Conservation (phyloP, 2,888 invertebrate genomes). For the Poecilobothrus nobilitatus region DNA sequence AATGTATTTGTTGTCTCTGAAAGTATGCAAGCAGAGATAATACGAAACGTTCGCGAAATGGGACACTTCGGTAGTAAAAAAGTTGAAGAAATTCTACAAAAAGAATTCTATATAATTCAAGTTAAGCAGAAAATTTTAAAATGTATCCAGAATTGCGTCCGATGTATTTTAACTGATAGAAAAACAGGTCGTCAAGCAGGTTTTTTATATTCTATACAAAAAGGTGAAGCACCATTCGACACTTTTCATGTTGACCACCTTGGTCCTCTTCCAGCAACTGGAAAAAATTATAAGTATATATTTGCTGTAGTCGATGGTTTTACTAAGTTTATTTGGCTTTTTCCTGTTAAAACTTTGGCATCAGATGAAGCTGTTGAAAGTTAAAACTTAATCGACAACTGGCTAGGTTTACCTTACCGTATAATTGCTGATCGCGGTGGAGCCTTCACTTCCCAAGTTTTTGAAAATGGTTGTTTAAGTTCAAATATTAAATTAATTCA, state of each 20-base stretch:
- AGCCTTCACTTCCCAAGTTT: no score
- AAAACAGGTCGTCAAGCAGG: conserved; percentile 33
- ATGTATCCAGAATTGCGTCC: conserved; percentile 12
- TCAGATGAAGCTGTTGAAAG: conserved; percentile 20
- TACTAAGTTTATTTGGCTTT: conserved; percentile 28
- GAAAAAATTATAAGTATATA: conserved; percentile 30
- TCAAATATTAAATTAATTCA: no score
- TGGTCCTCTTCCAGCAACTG: conserved; percentile 29
- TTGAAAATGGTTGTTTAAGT: no score
- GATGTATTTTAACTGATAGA: conserved; percentile 23
- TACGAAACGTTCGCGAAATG: no score
- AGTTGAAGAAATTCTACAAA: no score
- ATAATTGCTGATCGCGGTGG: no score
- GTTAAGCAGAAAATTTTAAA: no score
- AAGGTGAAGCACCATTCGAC: conserved; percentile 30
- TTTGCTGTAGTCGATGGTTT: conserved; percentile 33
- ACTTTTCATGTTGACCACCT: conserved; percentile 35
- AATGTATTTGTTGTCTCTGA: no score
- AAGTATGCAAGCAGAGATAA: no score
- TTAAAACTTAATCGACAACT: conserved; percentile 17
- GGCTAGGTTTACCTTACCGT: neutral
- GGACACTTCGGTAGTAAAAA: no score
- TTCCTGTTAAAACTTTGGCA: conserved; percentile 19
- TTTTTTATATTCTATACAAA: conserved; percentile 30
- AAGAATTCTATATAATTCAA: neutral